These are phyloP conservation scores for Pandion haliaetus DNA, from an alignment of 2,113 vertebrate genomes.

Conservation along the genomic window DNA sequence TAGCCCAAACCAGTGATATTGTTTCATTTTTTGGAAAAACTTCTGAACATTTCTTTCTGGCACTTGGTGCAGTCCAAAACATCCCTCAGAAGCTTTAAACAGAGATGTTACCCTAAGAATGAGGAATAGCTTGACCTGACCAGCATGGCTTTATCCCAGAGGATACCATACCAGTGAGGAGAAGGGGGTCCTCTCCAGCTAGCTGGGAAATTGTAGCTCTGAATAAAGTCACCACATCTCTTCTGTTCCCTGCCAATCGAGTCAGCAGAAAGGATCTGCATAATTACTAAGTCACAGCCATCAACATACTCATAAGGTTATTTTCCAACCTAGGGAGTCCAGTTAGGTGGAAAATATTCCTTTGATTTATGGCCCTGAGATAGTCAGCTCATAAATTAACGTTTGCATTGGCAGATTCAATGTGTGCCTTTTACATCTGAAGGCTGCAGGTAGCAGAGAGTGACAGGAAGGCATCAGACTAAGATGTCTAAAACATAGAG, in stretches of 20 bases:
- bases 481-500: slow-evolving; percentile 9
- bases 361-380: neutral
- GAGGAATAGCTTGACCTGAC: neutral
- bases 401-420: neutral
- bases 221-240: neutral
- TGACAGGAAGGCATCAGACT: slow-evolving; percentile 6
- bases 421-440: slow-evolving; percentile 19
- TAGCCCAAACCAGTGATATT: neutral
- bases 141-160: neutral
- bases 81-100: neutral
- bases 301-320: neutral
- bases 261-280: neutral
- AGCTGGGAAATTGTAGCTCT: neutral
- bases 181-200: neutral
- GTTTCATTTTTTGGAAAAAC: neutral
- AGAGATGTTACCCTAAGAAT: neutral
- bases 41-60: neutral
- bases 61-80: neutral
- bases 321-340: neutral
- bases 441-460: slow-evolving; percentile 16
- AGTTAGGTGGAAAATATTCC: neutral
- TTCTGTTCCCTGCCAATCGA: neutral
- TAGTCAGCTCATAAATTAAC: slow-evolving; percentile 17
- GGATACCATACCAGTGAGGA: neutral
- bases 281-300: neutral